Evolutionary conservation across 1,140 invertebrate genomes (phyloP).

Genomic region (Ostrea edulis): DNA sequence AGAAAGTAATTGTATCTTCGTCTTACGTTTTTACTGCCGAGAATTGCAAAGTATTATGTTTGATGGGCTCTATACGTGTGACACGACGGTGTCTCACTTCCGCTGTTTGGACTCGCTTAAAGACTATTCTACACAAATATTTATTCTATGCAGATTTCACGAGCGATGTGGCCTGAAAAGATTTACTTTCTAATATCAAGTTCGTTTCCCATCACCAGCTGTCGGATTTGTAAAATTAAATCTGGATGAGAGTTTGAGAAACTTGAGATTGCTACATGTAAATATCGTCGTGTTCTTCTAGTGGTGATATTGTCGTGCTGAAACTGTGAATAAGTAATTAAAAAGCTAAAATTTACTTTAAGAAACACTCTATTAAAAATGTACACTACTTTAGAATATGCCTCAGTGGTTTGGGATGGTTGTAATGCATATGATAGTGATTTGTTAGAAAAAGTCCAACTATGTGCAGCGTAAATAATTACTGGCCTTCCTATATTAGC

Average conservation of each 20-base stretch:
- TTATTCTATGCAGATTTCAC: background rate
- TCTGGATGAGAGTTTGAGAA: background rate
- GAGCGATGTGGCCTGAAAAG: background rate
- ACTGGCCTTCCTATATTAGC: no score
- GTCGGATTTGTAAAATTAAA: background rate
- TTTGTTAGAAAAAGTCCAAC: no score
- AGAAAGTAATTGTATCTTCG: background rate
- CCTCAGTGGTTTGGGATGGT: no score
- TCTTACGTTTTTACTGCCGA: background rate
- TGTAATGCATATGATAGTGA: no score
- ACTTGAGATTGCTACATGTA: background rate
- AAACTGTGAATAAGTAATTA: background rate
- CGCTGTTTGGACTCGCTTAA: background rate
- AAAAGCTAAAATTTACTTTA: background rate
- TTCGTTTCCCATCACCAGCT: background rate
- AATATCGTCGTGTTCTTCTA: background rate
- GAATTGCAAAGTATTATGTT: slow-evolving; percentile 2
- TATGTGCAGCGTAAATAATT: no score
- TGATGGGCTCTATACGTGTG: background rate
- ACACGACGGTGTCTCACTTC: background rate
- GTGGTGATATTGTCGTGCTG: background rate
- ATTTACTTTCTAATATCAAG: slow-evolving; percentile 28
- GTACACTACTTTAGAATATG: no score
- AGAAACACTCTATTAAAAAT: no score
- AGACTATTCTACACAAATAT: background rate